phyloP scores from a whole-genome alignment of 2,113 vertebrate species.

The Lepisosteus oculatus region DNA sequence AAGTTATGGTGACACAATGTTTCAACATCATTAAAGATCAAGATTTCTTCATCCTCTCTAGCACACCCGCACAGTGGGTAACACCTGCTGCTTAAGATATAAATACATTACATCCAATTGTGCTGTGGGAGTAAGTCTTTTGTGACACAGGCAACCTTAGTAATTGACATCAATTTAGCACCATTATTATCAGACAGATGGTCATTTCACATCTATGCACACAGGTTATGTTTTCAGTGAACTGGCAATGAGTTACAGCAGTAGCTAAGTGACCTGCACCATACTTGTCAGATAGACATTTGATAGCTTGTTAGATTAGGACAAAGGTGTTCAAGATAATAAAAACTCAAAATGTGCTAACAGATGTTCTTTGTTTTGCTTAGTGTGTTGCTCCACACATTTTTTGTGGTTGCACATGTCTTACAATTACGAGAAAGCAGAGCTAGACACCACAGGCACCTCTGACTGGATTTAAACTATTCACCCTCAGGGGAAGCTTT shows the following conservation, averaged over 20 bases:
- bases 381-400: not conserved
- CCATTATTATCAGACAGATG: not conserved
- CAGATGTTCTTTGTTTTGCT: not conserved
- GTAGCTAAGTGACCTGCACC: too few species aligned
- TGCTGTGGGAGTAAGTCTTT: slow-evolving; percentile 3
- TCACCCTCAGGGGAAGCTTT: too few species aligned
- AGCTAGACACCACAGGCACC: not conserved
- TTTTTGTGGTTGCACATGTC: not conserved
- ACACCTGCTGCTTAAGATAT: not conserved
- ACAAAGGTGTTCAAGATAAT: too few species aligned
- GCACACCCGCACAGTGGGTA: too few species aligned
- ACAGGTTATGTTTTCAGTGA: not conserved
- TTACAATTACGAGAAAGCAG: not conserved
- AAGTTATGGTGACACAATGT: too few species aligned
- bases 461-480: not conserved
- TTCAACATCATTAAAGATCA: too few species aligned
- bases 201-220: not conserved
- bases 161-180: not conserved
- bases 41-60: too few species aligned
- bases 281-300: too few species aligned
- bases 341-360: too few species aligned
- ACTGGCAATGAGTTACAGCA: not conserved
- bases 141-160: not conserved
- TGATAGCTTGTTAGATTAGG: too few species aligned
- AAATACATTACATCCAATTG: slow-evolving; percentile 28